A percentile compares a stretch with the other conserved stretches of the same genome.
Evolutionary conservation across 2,113 vertebrate species (phyloP).

Genomic region (Serinus canaria): DNA sequence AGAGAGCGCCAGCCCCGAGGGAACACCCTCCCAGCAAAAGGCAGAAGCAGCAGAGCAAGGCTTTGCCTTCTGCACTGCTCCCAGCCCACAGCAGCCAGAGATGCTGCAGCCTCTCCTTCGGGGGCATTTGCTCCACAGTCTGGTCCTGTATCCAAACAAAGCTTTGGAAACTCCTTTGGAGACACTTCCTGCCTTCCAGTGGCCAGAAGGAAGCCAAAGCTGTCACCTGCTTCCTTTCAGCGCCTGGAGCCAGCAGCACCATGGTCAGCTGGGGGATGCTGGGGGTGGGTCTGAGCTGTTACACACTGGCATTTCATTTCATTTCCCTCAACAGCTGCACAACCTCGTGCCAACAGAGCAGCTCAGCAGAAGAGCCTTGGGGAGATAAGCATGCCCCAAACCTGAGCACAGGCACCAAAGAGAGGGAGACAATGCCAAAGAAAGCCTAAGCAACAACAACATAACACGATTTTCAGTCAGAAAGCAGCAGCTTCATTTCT

Average conservation of each 20-base stretch:
- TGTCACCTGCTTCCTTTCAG: not conserved
- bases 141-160: not conserved
- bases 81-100: not conserved
- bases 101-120: not conserved
- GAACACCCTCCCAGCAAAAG: not conserved
- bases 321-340: not conserved
- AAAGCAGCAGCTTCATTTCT: not conserved
- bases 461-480: not conserved
- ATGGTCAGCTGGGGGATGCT: not conserved
- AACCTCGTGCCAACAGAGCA: not conserved
- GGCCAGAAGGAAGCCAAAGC: not conserved
- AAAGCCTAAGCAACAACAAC: not conserved
- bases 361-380: not conserved
- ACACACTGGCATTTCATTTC: not conserved
- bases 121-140: not conserved
- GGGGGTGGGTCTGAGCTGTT: not conserved
- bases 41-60: not conserved
- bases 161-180: not conserved
- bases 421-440: not conserved
- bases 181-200: not conserved
- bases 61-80: not conserved
- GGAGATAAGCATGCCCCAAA: not conserved
- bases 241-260: not conserved
- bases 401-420: not conserved
- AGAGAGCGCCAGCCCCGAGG: not conserved